Evolutionary conservation across 1,140 invertebrate species (phyloP).

Genomic region (Tetramorium simillimum): DNA sequence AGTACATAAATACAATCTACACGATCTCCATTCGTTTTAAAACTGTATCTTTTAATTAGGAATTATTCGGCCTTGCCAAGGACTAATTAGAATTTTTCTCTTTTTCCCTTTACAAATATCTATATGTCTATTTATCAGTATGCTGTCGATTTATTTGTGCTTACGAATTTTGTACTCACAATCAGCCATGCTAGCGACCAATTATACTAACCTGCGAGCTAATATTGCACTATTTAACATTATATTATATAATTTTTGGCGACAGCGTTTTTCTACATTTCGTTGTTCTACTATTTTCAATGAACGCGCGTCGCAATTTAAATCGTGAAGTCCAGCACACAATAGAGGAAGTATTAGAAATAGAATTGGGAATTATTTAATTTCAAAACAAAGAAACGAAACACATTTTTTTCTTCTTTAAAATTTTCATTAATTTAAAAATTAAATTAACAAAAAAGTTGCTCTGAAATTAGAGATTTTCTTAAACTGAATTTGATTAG

Average conservation of each 20-base stretch:
- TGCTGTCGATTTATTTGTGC: background rate
- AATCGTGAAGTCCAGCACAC: background rate
- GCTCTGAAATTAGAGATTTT: too few species aligned
- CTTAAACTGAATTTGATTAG: too few species aligned
- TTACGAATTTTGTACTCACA: background rate
- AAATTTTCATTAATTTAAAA: too few species aligned
- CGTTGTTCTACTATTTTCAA: background rate
- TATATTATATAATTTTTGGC: background rate
- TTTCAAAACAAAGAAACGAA: too few species aligned
- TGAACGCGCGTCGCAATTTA: background rate
- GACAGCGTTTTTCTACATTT: background rate
- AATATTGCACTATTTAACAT: background rate
- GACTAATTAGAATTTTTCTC: background rate
- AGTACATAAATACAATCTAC: background rate
- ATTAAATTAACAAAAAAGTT: too few species aligned
- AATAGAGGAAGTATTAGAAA: too few species aligned
- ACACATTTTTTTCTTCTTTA: too few species aligned
- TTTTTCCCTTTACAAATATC: background rate
- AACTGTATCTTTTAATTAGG: background rate
- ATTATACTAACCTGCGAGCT: background rate
- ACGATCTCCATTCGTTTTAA: background rate
- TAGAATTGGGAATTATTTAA: too few species aligned
- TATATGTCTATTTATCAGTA: background rate
- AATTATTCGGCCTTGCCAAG: background rate
- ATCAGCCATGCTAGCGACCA: background rate